These are phyloP conservation scores for Cheilosia grossa DNA, from an alignment of 2,888 invertebrate species.

Conservation along the genomic window DNA sequence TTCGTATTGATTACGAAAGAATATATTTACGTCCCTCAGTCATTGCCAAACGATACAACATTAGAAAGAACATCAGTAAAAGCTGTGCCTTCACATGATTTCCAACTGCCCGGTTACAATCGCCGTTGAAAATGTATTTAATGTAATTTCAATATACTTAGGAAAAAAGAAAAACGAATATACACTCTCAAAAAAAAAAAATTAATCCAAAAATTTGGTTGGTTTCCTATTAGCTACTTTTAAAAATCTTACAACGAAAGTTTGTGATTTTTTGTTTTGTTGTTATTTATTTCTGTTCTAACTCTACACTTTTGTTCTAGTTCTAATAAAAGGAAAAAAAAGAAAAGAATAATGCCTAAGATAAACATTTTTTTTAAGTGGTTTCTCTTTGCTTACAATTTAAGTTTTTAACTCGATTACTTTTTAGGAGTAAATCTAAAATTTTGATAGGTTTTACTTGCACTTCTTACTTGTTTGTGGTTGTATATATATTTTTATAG, in stretches of 20 bases:
- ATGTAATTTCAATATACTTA: constrained; percentile 12
- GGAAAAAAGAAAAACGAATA: constrained; percentile 2
- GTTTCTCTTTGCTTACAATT: constrained; percentile 31
- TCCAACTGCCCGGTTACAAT: not conserved
- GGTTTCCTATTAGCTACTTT: not conserved
- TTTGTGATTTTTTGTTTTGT: constrained; percentile 40
- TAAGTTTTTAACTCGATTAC: constrained; percentile 56
- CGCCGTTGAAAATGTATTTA: not conserved
- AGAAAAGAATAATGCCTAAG: constrained; percentile 8
- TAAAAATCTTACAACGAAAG: constrained; percentile 18
- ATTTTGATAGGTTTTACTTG: constrained; percentile 47
- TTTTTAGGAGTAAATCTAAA: constrained; percentile 50
- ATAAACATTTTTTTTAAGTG: constrained; percentile 39
- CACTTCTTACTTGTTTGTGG: constrained; percentile 32
- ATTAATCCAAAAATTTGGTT: constrained; percentile 18
- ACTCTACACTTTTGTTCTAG: constrained; percentile 19
- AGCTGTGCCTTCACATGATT: not conserved
- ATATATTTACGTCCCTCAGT: too few species aligned
- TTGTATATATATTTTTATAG: constrained; percentile 43
- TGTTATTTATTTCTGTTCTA: constrained; percentile 1
- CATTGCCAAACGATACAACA: too few species aligned
- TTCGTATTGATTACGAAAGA: too few species aligned
- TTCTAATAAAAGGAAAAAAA: constrained; percentile 40
- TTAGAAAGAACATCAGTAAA: too few species aligned
- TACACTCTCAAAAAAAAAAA: constrained; percentile 5